A percentile compares a stretch with the other conserved stretches of the same genome.
Evolutionary conservation across 2,888 invertebrate species (phyloP).

Genomic region (Ochropleura leucogaster): DNA sequence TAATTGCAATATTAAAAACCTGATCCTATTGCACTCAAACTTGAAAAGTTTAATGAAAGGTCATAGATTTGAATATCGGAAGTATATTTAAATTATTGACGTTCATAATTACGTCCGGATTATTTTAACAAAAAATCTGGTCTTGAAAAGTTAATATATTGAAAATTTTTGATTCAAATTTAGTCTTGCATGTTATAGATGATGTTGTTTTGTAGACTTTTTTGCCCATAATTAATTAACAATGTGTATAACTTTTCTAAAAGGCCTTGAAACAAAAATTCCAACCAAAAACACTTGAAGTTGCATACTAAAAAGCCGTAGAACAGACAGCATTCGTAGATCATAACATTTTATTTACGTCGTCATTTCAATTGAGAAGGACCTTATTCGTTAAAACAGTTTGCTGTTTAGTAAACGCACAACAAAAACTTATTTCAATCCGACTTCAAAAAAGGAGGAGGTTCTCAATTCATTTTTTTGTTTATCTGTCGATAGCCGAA

Average conservation of each 20-base stretch:
- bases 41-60: not conserved
- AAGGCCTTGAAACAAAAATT: no score
- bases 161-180: no score
- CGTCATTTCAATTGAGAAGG: not conserved
- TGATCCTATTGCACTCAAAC: not conserved
- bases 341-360: not conserved
- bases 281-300: no score
- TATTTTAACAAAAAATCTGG: not conserved
- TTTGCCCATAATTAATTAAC: not conserved
- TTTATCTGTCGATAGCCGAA: no score
- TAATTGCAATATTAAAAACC: not conserved
- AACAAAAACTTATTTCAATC: no score
- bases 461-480: no score
- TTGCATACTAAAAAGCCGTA: not conserved
- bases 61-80: constrained; percentile 25
- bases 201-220: not conserved
- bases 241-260: not conserved
- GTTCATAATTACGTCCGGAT: not conserved
- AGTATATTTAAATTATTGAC: not conserved
- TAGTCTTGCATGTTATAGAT: no score
- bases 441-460: no score
- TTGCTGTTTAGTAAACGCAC: not conserved
- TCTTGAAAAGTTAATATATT: no score
- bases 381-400: constrained; percentile 12
- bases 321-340: not conserved